Base-by-base conservation (phyloP, 2,113 vertebrate genomes). In the Scartelaos histophorus region DNA sequence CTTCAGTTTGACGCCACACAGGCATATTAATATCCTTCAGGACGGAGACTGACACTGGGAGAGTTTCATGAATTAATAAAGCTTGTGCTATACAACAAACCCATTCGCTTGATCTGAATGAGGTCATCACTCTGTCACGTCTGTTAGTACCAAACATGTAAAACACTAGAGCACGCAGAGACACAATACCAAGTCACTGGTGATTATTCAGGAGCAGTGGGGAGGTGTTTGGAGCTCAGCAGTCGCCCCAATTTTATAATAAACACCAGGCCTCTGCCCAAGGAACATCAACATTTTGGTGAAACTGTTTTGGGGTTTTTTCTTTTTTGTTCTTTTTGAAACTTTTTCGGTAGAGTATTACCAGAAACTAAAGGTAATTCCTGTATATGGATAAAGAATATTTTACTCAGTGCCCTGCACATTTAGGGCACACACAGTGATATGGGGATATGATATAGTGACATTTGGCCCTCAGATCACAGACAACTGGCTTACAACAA, bases 61-160 rank as follows among this genome's bases (percentile, higher is more conserved):
- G 73, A 77, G 76, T 83, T 84, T 72, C 75, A 87, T 89, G 85
- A 89, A 91, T 91, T 90, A 91, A 90, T 91, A 89, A 90, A 88
- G 71, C 76, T 67, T 67, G 79, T 62, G 72, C 83, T 74, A 79
- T 80, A 84, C 79, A 86, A 85, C 85, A 91, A 87, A 89, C 80
- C 71, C 85, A 86, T 85, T 79, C n/a, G 73, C 79, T 89, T 89
- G 88, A 83, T 86, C 76, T 65, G 79, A 84, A 88, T 86, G 85
- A 87, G 85, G 84, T 81, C 88, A 84, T 86, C 88, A 85, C 81
- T 89, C 84, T 85, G 77, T 70, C 70, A 75, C 82, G 71, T 89
- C 88, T 89, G 80, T 89, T 67, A 70, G 78, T 65, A 60, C 65
- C 71, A 70, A 25, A 51, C 65, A 64, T 60, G 67, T 66, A 80